Percentiles rank a stretch among this genome's conserved stretches.
Evolutionary conservation across 1,140 invertebrate genomes (phyloP).

Genomic region (Bombus superbus): DNA sequence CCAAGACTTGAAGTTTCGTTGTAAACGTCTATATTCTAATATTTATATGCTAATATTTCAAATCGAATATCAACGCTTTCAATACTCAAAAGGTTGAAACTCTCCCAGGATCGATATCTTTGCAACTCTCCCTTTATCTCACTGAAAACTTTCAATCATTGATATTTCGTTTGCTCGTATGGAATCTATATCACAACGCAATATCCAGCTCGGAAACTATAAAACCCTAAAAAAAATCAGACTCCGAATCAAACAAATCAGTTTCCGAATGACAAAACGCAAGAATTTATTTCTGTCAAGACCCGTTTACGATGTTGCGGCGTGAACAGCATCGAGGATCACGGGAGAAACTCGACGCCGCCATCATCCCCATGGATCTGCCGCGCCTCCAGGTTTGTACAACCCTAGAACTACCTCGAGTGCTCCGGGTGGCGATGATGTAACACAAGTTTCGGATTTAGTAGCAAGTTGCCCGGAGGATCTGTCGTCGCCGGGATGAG

Average conservation of each 20-base stretch:
- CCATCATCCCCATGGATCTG: conserved; percentile 25
- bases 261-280: neutral
- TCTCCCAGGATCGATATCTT: too few species aligned
- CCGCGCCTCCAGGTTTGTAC: conserved; percentile 36
- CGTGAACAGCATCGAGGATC: conserved; percentile 38
- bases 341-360: conserved; percentile 24
- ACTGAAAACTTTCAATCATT: too few species aligned
- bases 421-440: conserved; percentile 38
- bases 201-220: too few species aligned
- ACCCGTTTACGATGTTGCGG: conserved; percentile 54
- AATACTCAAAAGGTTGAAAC: too few species aligned
- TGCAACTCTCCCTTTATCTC: too few species aligned
- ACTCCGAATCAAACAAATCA: neutral
- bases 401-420: conserved; percentile 51
- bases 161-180: too few species aligned
- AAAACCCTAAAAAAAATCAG: too few species aligned
- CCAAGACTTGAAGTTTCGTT: neutral
- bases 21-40: too few species aligned
- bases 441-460: conserved; percentile 63
- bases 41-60: too few species aligned
- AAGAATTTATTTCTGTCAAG: conserved; percentile 17
- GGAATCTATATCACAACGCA: too few species aligned
- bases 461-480: conserved; percentile 59
- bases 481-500: conserved; percentile 49
- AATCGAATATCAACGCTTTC: too few species aligned